Conservation (phyloP, 2,888 invertebrate species). For the Adineta ricciae region DNA sequence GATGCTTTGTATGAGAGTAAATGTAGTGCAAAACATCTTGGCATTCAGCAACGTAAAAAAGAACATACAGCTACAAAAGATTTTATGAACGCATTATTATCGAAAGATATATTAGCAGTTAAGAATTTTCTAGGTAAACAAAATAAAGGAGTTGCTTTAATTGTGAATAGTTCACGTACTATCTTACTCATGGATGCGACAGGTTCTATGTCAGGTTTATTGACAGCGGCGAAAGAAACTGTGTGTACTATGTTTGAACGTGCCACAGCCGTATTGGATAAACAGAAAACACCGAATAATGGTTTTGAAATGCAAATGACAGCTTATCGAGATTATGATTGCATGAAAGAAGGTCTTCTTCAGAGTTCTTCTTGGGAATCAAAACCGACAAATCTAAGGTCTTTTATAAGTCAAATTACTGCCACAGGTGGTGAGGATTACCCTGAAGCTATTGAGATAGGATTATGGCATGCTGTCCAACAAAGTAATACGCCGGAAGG, state of each 20-base stretch:
- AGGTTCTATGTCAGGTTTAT: constrained; percentile 8
- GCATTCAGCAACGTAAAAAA: neutral
- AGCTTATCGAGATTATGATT: neutral
- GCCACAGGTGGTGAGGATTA: neutral
- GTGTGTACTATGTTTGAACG: constrained; percentile 11
- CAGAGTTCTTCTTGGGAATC: constrained; percentile 20
- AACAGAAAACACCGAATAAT: too few relatives aligned
- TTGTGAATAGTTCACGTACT: neutral
- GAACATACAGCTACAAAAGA: neutral
- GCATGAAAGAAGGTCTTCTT: neutral
- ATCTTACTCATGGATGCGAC: constrained; percentile 13
- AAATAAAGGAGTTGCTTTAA: neutral
- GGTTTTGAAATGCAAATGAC: neutral
- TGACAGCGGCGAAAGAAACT: neutral
- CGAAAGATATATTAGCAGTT: too few relatives aligned
- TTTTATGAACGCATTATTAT: neutral
- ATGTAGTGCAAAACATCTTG: neutral
- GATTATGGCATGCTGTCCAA: neutral
- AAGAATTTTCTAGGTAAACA: neutral
- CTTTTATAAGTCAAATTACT: neutral
- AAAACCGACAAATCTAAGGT: neutral
- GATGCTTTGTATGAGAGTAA: neutral
- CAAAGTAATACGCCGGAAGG: neutral
- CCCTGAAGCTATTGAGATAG: constrained; percentile 14
- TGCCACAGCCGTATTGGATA: neutral